Conservation (phyloP, 2,888 invertebrate species). For the Leptodirus hochenwartii region DNA sequence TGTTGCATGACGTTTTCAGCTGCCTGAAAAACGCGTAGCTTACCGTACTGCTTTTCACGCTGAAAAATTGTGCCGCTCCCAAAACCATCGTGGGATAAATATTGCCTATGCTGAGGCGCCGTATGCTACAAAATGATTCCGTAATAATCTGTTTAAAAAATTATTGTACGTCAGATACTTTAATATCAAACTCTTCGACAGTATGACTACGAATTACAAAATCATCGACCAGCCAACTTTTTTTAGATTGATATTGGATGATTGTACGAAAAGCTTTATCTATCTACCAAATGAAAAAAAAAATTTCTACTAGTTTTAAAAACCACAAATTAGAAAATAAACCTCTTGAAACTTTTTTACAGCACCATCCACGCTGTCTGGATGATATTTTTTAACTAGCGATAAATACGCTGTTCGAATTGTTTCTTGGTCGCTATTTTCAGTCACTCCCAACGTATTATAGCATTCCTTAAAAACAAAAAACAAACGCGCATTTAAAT, state of each 20-base stretch:
- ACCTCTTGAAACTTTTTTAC: conserved; percentile 54
- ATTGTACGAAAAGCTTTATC: conserved; percentile 58
- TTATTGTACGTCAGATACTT: conserved; percentile 23
- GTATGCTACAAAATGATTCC: conserved; percentile 39
- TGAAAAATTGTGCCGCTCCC: conserved; percentile 64
- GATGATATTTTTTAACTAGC: conserved; percentile 67
- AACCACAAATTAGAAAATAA: conserved; percentile 8
- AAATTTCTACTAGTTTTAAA: not conserved
- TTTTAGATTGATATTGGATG: conserved; percentile 44
- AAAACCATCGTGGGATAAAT: conserved; percentile 58
- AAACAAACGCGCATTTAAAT: not conserved
- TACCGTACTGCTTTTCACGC: conserved; percentile 58
- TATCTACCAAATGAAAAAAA: conserved; percentile 20
- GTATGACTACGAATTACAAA: conserved; percentile 20
- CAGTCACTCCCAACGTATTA: conserved; percentile 41
- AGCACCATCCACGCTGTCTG: conserved; percentile 66
- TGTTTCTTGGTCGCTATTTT: conserved; percentile 51
- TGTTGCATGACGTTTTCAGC: conserved; percentile 43
- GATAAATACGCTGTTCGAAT: conserved; percentile 53
- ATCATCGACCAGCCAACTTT: conserved; percentile 32
- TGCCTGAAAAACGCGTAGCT: conserved; percentile 47
- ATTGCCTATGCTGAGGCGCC: conserved; percentile 77
- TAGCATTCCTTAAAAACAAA: conserved; percentile 43
- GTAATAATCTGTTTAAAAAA: not conserved
- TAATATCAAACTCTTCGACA: conserved; percentile 42